phyloP scores from a whole-genome alignment of 2,888 invertebrate genomes.

The Hirtodrosophila cameraria region DNA sequence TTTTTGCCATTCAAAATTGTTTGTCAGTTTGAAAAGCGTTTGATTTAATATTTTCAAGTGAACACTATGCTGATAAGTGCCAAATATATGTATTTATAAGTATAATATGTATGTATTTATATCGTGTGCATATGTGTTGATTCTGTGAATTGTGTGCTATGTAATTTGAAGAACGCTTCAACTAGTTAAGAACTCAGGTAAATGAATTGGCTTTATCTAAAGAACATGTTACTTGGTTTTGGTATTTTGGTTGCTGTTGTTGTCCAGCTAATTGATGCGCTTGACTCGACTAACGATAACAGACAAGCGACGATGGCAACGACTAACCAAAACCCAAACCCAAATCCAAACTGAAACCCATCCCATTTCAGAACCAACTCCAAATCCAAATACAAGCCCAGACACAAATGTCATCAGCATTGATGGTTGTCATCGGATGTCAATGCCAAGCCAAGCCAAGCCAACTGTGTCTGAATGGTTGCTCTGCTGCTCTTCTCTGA shows the following conservation, averaged over 20 bases:
- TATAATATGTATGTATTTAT: no score
- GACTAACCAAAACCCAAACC: not conserved
- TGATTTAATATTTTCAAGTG: no score
- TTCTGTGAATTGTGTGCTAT: no score
- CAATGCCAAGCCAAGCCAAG: slow-evolving; percentile 25
- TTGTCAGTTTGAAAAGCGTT: no score
- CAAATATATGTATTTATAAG: no score
- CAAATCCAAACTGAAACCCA: not conserved
- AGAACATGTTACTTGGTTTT: not conserved
- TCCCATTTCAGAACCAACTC: not conserved
- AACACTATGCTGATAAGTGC: no score
- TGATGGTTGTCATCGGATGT: slow-evolving; percentile 57
- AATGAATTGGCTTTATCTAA: no score
- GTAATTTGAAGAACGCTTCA: no score
- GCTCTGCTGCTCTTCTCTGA: not conserved
- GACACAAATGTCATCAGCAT: slow-evolving; percentile 54
- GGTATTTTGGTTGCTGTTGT: not conserved
- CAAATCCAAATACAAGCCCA: slow-evolving; percentile 4
- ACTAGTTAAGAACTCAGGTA: no score
- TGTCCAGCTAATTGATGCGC: slow-evolving; percentile 25
- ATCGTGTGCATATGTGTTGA: no score
- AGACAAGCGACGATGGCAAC: slow-evolving; percentile 2
- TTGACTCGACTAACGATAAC: slow-evolving; percentile 5
- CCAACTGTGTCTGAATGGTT: not conserved
- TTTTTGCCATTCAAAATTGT: no score